phyloP scores from a whole-genome alignment of 1,140 invertebrate genomes.

The Papilio helenus region DNA sequence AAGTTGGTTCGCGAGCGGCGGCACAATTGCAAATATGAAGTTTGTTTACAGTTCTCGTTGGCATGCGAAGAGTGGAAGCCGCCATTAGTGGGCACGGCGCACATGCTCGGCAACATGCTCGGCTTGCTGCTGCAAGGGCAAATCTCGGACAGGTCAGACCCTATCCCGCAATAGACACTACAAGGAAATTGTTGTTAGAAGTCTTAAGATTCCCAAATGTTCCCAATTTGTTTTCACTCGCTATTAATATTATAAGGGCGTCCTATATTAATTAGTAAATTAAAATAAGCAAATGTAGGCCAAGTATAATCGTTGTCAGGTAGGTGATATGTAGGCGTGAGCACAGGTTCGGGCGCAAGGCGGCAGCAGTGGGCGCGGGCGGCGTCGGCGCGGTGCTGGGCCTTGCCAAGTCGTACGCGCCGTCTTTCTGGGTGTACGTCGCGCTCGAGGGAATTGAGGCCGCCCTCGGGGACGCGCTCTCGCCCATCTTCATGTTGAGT shows the following conservation, averaged over 20 bases:
- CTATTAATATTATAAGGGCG: too few species aligned
- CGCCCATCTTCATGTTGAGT: conserved; percentile 79
- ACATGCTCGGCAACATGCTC: conserved; percentile 72
- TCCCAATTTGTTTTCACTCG: too few species aligned
- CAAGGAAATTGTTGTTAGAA: too few species aligned
- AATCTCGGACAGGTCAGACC: conserved; percentile 68
- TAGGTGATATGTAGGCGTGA: not conserved
- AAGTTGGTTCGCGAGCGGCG: not conserved
- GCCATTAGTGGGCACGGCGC: conserved; percentile 67
- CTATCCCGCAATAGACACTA: not conserved
- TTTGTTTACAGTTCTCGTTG: conserved; percentile 62
- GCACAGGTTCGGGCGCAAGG: conserved; percentile 71
- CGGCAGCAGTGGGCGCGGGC: conserved; percentile 72
- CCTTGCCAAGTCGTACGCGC: conserved; percentile 65
- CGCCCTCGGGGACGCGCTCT: conserved; percentile 71
- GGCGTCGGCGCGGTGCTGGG: conserved; percentile 69
- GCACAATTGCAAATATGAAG: not conserved
- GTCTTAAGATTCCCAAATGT: too few species aligned
- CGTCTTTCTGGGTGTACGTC: conserved; percentile 66
- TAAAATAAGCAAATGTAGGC: not conserved
- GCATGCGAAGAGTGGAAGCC: conserved; percentile 77
- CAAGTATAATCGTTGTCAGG: not conserved
- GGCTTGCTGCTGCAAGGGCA: conserved; percentile 70
- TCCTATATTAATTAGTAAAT: not conserved
- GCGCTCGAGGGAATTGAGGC: conserved; percentile 68